Conservation (phyloP, 2,113 vertebrate genomes). For the Syngnathus scovelli region DNA sequence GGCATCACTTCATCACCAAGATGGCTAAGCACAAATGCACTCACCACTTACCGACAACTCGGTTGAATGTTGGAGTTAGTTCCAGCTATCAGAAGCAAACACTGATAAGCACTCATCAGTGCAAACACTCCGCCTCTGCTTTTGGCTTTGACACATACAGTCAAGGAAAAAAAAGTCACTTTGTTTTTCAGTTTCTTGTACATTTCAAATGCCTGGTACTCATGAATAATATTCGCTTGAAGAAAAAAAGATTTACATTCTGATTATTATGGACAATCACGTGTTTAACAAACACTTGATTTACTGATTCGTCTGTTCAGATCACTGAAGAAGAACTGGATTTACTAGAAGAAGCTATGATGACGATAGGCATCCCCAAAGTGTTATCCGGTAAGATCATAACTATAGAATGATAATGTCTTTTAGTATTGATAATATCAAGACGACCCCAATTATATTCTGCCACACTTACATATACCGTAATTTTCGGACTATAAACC, state of each 20-base stretch:
- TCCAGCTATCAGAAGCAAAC: not conserved
- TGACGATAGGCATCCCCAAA: slow-evolving; percentile 71
- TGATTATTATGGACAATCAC: not conserved
- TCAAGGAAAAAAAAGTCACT: too few species aligned
- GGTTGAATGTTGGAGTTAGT: not conserved
- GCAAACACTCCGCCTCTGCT: not conserved
- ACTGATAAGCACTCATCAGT: not conserved
- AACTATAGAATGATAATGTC: not conserved
- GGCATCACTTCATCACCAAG: not conserved
- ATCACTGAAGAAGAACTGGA: slow-evolving; percentile 30
- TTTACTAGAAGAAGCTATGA: slow-evolving; percentile 67
- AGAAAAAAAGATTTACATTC: not conserved
- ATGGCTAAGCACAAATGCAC: not conserved
- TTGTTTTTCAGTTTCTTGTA: too few species aligned
- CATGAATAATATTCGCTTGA: not conserved
- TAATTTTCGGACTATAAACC: too few species aligned
- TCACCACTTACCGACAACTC: not conserved
- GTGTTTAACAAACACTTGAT: not conserved
- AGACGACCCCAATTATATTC: not conserved
- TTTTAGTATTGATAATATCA: not conserved
- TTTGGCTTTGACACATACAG: not conserved
- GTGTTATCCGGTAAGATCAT: slow-evolving; percentile 71
- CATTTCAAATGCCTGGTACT: too few species aligned
- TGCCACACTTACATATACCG: not conserved
- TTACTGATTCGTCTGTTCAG: not conserved